phyloP scores from a whole-genome alignment of 2,113 vertebrate species.

The Gavia stellata region DNA sequence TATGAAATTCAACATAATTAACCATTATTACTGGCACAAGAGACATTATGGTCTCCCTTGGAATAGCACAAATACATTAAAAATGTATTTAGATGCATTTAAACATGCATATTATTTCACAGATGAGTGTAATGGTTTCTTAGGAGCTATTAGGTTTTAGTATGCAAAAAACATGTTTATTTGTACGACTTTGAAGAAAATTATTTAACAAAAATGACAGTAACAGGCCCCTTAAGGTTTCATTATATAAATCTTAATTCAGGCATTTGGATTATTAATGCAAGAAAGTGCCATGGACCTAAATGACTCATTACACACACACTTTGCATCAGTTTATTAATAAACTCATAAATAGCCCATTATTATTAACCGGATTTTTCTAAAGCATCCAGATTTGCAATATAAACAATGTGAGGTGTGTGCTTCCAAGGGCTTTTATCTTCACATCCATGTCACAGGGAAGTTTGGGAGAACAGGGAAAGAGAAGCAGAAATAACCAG shows the following conservation, averaged over 20 bases:
- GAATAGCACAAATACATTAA: constrained; percentile 10
- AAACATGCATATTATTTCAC: constrained; percentile 40
- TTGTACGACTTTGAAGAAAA: neutral
- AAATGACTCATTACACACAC: neutral
- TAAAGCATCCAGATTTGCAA: neutral
- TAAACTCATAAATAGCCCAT: neutral
- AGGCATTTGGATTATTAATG: neutral
- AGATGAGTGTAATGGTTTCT: constrained; percentile 4
- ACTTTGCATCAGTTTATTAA: neutral
- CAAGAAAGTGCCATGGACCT: neutral
- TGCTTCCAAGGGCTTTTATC: neutral
- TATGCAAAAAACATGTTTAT: neutral
- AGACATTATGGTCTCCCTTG: neutral
- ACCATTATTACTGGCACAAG: neutral
- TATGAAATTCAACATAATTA: neutral
- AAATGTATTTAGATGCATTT: constrained; percentile 27
- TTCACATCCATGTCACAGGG: fast-evolving
- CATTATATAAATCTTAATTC: constrained; percentile 11
- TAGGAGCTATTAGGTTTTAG: neutral
- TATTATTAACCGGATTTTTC: neutral
- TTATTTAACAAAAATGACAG: neutral
- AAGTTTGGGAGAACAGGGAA: neutral
- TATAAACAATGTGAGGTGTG: fast-evolving
- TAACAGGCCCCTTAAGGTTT: neutral
- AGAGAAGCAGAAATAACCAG: neutral